These are phyloP conservation scores for Euproctis similis DNA, from an alignment of 2,888 invertebrate species.

Conservation along the genomic window DNA sequence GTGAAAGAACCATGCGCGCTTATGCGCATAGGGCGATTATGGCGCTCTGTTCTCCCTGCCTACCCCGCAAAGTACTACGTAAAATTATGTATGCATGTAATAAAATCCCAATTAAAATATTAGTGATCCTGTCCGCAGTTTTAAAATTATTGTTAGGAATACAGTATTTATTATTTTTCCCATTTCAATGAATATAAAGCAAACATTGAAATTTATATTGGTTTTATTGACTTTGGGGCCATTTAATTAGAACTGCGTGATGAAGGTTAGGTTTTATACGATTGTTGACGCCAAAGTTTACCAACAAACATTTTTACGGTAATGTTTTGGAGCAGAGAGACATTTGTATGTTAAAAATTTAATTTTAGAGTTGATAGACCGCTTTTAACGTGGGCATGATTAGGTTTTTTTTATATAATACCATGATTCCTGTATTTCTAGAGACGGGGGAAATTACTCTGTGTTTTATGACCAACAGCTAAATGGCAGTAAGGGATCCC, in stretches of 20 bases:
- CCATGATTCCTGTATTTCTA: too few relatives aligned
- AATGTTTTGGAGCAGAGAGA: slow-evolving; percentile 30
- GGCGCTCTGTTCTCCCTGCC: too few relatives aligned
- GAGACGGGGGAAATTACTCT: slow-evolving; percentile 27
- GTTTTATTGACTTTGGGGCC: slow-evolving; percentile 23
- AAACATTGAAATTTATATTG: slow-evolving; percentile 9
- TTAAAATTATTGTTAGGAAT: too few relatives aligned
- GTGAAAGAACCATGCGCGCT: too few relatives aligned
- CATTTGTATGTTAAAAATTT: slow-evolving; percentile 48
- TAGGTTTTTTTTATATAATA: too few relatives aligned
- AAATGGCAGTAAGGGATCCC: slow-evolving; percentile 21
- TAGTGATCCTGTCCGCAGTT: too few relatives aligned
- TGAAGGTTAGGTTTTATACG: slow-evolving; percentile 38
- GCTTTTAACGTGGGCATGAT: slow-evolving; percentile 49
- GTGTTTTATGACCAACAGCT: slow-evolving; percentile 16
- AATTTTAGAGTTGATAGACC: slow-evolving; percentile 40
- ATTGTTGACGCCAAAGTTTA: slow-evolving; percentile 39
- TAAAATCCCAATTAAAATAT: too few relatives aligned
- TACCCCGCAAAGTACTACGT: too few relatives aligned
- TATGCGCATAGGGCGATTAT: too few relatives aligned
- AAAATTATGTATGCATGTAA: too few relatives aligned
- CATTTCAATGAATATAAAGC: not conserved
- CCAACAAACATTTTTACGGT: slow-evolving; percentile 43
- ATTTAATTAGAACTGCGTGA: slow-evolving; percentile 37
- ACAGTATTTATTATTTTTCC: too few relatives aligned